These are phyloP conservation scores for Planococcus citri DNA, from an alignment of 1,140 invertebrate genomes.

Conservation along the genomic window DNA sequence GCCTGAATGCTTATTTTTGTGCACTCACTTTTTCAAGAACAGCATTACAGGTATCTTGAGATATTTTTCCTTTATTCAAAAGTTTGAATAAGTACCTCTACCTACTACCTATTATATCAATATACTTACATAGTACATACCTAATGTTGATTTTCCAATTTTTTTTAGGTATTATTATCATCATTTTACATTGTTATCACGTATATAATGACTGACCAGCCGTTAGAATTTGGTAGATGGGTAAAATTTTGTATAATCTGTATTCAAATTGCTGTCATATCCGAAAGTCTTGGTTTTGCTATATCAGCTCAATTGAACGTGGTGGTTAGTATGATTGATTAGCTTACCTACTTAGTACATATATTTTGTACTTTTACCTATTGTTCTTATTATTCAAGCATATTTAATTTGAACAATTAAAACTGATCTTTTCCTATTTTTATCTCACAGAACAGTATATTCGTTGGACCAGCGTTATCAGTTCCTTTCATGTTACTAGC, in stretches of 20 bases:
- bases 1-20: constrained; percentile 57
- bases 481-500: constrained; percentile 64
- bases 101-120: no score
- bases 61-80: neutral
- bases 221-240: constrained; percentile 33
- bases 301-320: constrained; percentile 56
- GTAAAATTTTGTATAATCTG: constrained; percentile 52
- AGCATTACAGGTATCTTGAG: constrained; percentile 39
- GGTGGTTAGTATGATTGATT: constrained; percentile 44
- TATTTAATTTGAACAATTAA: no score
- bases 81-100: neutral
- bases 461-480: constrained; percentile 56
- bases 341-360: neutral
- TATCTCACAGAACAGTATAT: constrained; percentile 56
- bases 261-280: constrained; percentile 53
- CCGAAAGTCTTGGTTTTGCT: constrained; percentile 58
- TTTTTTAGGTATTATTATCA: constrained; percentile 31
- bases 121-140: no score
- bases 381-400: no score
- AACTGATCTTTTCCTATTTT: constrained; percentile 21
- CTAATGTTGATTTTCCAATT: no score
- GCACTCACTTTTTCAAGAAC: constrained; percentile 65
- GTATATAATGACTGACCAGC: constrained; percentile 35
- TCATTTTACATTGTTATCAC: constrained; percentile 33
- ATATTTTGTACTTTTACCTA: constrained; percentile 2